Percentiles rank a stretch among this genome's conserved stretches.
Conservation (phyloP, 53 echinoderm and acorn worm species). For the Holothuria leucospilota region DNA sequence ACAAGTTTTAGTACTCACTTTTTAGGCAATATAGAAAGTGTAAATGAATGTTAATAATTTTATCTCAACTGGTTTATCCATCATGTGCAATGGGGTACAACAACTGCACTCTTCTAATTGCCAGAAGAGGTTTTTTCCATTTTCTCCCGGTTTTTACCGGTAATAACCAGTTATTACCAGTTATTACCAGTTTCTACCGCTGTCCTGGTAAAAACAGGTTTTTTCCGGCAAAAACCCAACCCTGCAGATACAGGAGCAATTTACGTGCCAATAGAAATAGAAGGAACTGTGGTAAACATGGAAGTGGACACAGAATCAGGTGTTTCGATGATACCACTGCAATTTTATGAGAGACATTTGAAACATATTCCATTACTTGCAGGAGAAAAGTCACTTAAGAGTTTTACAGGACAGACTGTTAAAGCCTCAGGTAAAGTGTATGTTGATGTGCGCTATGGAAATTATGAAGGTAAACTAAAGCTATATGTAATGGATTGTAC, state of each 20-base stretch:
- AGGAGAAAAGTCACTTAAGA: conserved; percentile 46
- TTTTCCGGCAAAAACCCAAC: too few relatives aligned
- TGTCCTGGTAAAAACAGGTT: too few relatives aligned
- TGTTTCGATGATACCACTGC: conserved; percentile 30
- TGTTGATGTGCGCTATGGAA: conserved; percentile 54
- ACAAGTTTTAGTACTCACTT: too few relatives aligned
- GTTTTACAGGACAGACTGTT: conserved; percentile 51
- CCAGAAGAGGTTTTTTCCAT: too few relatives aligned
- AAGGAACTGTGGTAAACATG: conserved; percentile 34
- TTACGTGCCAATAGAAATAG: conserved; percentile 28
- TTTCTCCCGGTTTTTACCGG: too few relatives aligned
- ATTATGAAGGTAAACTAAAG: conserved; percentile 28
- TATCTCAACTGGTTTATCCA: too few relatives aligned
- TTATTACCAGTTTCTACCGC: too few relatives aligned
- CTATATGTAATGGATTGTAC: conserved; percentile 48
- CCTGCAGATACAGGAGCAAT: conserved; percentile 7
- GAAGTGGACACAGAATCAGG: conserved; percentile 50
- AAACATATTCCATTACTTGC: conserved; percentile 27
- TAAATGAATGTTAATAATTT: too few relatives aligned
- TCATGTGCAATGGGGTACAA: too few relatives aligned
- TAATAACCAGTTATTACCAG: too few relatives aligned
- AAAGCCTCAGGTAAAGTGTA: conserved; percentile 52
- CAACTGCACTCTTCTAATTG: too few relatives aligned
- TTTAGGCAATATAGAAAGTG: too few relatives aligned
- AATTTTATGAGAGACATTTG: conserved; percentile 11